Percentiles rank a stretch among this genome's conserved stretches.
Conservation (phyloP, 2,888 invertebrate genomes). For the Leptinotarsa tumamoca region DNA sequence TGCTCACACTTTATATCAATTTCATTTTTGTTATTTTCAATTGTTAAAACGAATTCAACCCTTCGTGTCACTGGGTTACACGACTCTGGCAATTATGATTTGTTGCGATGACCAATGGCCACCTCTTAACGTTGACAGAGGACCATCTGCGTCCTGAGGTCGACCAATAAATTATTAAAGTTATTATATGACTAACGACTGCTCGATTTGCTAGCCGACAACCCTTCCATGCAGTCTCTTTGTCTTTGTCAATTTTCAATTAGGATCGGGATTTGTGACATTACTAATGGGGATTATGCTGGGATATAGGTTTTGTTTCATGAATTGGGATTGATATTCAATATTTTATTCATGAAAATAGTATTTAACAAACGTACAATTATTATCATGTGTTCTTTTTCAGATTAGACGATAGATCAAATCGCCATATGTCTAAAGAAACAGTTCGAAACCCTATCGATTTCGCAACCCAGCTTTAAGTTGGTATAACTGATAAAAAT, state of each 20-base stretch:
- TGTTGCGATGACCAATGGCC: conserved; percentile 59
- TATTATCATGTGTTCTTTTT: too few species aligned
- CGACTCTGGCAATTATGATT: conserved; percentile 54
- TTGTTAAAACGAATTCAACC: background rate
- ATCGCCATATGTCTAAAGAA: too few species aligned
- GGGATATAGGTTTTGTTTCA: background rate
- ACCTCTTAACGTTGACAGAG: conserved; percentile 58
- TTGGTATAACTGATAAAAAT: too few species aligned
- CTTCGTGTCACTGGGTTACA: conserved; percentile 1
- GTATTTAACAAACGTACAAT: background rate
- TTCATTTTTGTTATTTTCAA: too few species aligned
- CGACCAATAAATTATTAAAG: conserved; percentile 55
- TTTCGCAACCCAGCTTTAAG: too few species aligned
- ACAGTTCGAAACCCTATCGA: too few species aligned
- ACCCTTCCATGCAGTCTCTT: conserved; percentile 31
- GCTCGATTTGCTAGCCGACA: conserved; percentile 38
- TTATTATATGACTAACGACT: conserved; percentile 45
- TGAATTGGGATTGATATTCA: background rate
- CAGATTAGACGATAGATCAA: too few species aligned
- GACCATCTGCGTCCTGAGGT: conserved; percentile 58
- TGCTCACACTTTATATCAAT: too few species aligned
- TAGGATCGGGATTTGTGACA: conserved; percentile 19
- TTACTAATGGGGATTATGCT: conserved; percentile 3
- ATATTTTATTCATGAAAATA: background rate
- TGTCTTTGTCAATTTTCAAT: conserved; percentile 21